Conservation (phyloP, 2,888 invertebrate genomes). For the Antheraea yamamai region DNA sequence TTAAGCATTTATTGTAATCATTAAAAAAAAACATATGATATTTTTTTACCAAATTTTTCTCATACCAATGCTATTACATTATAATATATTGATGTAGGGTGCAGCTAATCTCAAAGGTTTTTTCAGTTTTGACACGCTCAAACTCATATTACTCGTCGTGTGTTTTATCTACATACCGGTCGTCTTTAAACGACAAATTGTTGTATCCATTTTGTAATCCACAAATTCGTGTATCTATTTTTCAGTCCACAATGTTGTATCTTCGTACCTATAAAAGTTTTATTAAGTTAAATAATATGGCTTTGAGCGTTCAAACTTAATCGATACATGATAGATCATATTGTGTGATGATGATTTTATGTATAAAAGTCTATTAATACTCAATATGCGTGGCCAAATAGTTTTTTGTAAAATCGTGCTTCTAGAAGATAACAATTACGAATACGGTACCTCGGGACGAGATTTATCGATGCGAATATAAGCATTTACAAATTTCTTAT, state of each 20-base stretch:
- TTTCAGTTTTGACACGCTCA: not conserved
- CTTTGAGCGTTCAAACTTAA: slow-evolving; percentile 26
- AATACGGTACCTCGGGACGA: not conserved
- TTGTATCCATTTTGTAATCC: not conserved
- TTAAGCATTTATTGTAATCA: slow-evolving; percentile 58
- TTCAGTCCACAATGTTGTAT: not conserved
- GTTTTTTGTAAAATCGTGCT: slow-evolving; percentile 30
- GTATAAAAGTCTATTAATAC: slow-evolving; percentile 30
- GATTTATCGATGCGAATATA: not conserved
- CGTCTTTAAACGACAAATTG: not conserved
- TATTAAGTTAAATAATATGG: not conserved
- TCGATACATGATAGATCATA: slow-evolving; percentile 25
- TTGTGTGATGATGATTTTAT: slow-evolving; percentile 13
- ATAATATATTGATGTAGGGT: slow-evolving; percentile 54
- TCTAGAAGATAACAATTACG: slow-evolving; percentile 12
- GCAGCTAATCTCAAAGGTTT: slow-evolving; percentile 37
- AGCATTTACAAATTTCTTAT: not conserved
- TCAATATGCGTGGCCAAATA: slow-evolving; percentile 55
- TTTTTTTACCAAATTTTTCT: slow-evolving; percentile 76
- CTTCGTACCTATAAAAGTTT: not conserved
- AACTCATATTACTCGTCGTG: not conserved
- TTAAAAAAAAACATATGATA: slow-evolving; percentile 29
- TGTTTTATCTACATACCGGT: not conserved
- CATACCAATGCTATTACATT: slow-evolving; percentile 78
- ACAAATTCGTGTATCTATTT: not conserved